Base-by-base conservation (phyloP, 1,140 invertebrate species). In the Drosophila navojoa region DNA sequence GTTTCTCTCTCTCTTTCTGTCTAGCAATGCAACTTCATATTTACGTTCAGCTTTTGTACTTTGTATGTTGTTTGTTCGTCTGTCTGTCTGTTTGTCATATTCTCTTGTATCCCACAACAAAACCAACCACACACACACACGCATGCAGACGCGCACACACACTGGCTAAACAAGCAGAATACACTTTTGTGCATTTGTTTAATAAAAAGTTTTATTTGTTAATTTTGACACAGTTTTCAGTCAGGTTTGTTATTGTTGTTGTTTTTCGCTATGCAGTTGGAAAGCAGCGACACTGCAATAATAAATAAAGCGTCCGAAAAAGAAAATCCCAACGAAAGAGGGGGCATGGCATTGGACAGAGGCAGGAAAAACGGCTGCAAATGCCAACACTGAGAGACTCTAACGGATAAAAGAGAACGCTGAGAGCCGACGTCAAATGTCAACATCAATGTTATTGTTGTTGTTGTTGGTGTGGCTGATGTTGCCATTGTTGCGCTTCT, bases 171-270 rank as follows among this genome's bases (percentile, higher is more conserved):
- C 72, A 78, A 80, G 79, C 61, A 77, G 69, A 77, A 80, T 66
- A 75, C 75, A 76, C 67, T 81, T 76, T 72, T 57, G 32, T 69
- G 76, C 82, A 78, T 81, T 71, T 87, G 82, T 76, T 87, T 86
- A 79, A 86, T 76, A 81, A 64, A 81, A 87, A 62, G 66, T 81
- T 81, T 81, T 87, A 79, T 86, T 86, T 86, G 79, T 79, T 76
- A 76, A 86, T 87, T 87, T 72, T 73, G 76, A 66, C 71, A 79
- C 76, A 81, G 73, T 79, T 78, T 78, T 76, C 64, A 50, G 47
- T 66, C 68, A 52, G 49, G 67, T 67, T 67, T 27, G 25, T 50
- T 35, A 22, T 35, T 53, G 29, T 15, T 35, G 1, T 15, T 35
- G 1, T 50, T n/a, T 9, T 32, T 79, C 47, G 70, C 53, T 70